These are phyloP conservation scores for Camelus dromedarius DNA, from an alignment of 2,113 vertebrate species.

Conservation along the genomic window DNA sequence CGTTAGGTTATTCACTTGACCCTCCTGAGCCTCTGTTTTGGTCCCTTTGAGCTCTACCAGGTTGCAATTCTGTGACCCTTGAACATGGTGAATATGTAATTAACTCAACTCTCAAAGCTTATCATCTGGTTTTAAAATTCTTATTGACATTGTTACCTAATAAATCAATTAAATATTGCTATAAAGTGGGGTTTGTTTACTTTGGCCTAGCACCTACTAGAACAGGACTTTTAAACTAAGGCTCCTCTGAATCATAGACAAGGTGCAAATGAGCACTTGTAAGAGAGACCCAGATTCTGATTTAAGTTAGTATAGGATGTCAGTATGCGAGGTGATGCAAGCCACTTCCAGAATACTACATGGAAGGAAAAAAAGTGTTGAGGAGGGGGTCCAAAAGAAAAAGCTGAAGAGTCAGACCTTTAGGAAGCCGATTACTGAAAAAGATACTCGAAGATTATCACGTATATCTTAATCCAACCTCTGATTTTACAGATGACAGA, in stretches of 20 bases:
- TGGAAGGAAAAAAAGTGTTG: neutral
- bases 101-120: slow-evolving; percentile 60
- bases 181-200: slow-evolving; percentile 60
- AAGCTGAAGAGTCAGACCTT: slow-evolving; percentile 54
- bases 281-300: neutral
- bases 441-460: neutral
- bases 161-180: slow-evolving; percentile 48
- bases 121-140: slow-evolving; percentile 32
- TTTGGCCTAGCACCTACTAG: slow-evolving; percentile 48
- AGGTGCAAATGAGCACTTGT: neutral
- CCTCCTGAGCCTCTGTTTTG: neutral
- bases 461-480: slow-evolving; percentile 25
- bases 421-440: neutral
- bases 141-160: slow-evolving; percentile 40
- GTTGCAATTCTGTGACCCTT: slow-evolving; percentile 2
- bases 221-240: slow-evolving; percentile 57
- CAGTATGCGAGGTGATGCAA: slow-evolving; percentile 19
- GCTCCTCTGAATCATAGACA: neutral
- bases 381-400: neutral
- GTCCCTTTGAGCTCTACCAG: neutral
- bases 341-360: slow-evolving; percentile 35
- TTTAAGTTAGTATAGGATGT: neutral
- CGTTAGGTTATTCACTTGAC: slow-evolving; percentile 42
- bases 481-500: slow-evolving; percentile 15
- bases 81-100: slow-evolving; percentile 58